phyloP scores from a whole-genome alignment of 2,888 invertebrate genomes.

The Ophion obscuratus region DNA sequence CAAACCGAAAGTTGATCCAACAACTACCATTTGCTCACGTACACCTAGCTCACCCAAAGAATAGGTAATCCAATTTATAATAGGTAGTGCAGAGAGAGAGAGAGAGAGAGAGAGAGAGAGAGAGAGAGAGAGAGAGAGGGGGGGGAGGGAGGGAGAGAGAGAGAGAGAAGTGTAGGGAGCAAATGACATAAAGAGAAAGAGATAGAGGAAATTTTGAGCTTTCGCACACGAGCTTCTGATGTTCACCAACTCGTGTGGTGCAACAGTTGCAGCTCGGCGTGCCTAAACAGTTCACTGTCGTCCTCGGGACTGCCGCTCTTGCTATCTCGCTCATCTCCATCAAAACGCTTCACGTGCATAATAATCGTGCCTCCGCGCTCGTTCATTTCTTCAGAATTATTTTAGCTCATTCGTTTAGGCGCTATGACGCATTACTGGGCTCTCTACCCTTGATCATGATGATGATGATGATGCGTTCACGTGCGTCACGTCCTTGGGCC shows the following conservation, averaged over 20 bases:
- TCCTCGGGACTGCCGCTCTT: conserved; percentile 28
- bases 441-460: conserved; percentile 55
- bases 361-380: conserved; percentile 36
- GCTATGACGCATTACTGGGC: conserved; percentile 36
- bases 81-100: too few species aligned
- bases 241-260: conserved; percentile 51
- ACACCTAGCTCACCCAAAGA: too few species aligned
- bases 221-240: conserved; percentile 37
- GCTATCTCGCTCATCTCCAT: conserved; percentile 33
- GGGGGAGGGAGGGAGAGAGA: too few species aligned
- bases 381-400: conserved; percentile 44
- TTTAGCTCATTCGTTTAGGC: conserved; percentile 41
- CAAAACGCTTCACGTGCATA: conserved; percentile 48
- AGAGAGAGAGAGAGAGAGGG: too few species aligned
- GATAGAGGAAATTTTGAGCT: conserved; percentile 30
- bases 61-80: too few species aligned
- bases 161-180: background rate
- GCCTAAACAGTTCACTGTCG: conserved; percentile 59
- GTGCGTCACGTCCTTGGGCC: conserved; percentile 29
- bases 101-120: too few species aligned
- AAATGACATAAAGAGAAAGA: background rate
- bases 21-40: too few species aligned
- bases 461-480: conserved; percentile 4
- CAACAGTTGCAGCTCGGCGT: conserved; percentile 50
- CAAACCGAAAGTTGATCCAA: too few species aligned